Base-by-base conservation (phyloP, 2,888 invertebrate species). In the Tubulanus polymorphus region DNA sequence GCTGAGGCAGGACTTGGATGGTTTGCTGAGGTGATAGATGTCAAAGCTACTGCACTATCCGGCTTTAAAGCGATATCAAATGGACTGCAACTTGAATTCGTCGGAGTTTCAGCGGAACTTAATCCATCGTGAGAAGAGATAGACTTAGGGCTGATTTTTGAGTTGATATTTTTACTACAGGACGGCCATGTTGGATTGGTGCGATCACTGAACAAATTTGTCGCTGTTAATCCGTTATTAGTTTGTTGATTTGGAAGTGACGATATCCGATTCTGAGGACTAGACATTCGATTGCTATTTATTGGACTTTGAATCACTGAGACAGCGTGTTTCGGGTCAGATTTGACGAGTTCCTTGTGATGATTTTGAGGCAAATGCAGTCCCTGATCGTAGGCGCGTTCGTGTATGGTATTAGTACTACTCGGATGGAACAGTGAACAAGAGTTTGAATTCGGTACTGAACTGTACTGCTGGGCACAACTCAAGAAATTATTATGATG, bases 1-100 rank as follows among this genome's bases (percentile, higher is more conserved):
- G 67, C 70, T 3, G 67, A 56, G 50, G 69, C 69, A 0, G 71
- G 70, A 56, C 68, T 71, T 52, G 63, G 28, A 59, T 65, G 56
- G 57, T 56, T 58, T 35, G 59, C 55, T 41, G 53, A 32, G 15
- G 48, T 35, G 26, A 46, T 47, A 8, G 54, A 35, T 26, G 48
- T 35, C 15, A 25, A 18, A 18, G 50, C 32, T 20, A 47, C 25
- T 53, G 41, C 46, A 30, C 30, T 30, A 47, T 47, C 45, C 45
- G 52, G 25, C 26, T 35, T 51, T 32, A 51, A 20, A 15, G 35
- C 51, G 27, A 30, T 18, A 28, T 30, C 30, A 20, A 30, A 37
- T 35, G 54, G 30, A n/a, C 26, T 30, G 37, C 18, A 23, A 20
- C 23, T 41, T 41, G 41, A 41, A 20, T 18, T 20, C 23, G 41